Base-by-base conservation (phyloP, 2,888 invertebrate species). In the Apamea epomidion region DNA sequence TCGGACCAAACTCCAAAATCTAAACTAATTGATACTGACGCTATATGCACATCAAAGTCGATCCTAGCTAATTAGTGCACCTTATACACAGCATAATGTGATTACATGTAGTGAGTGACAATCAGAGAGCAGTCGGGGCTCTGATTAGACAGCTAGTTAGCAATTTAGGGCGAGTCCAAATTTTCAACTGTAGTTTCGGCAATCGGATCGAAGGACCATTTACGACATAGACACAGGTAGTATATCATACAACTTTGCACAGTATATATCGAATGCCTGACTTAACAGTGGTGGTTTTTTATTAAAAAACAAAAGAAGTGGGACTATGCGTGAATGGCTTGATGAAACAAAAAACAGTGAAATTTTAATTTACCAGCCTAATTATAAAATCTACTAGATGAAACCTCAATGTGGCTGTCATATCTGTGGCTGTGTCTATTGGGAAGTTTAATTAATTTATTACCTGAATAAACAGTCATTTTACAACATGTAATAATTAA, bases 61-160 rank as follows among this genome's bases (percentile, higher is more conserved):
- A 58, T 82, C 18, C 18, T 42, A 25, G 25, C 18, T 58, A 37
- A 37, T 37, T 37, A 37, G 37, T 37, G 37, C 37, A 37, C 37
- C 3, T 37, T 2, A 37, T 37, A 37, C 37, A 29, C 54, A 70
- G 58, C 29, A 48, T 37, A 69, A 42, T 69, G 18, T 58, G 45
- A 79, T 84, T 65, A 82, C 25, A 81, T 48, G 58, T 64, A 21
- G 58, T 68, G 25, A 48, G 62, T 67, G 18, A 4, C 64, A 81
- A 73, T 74, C 42, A 74, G 82, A 18, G 65, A 82, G n/a, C 58
- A 58, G 60, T 8, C 42, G 16, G 16, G 69, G 32, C 12, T 32
- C 48, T 82, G 73, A 74, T 85, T 86, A 82, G 64, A 51, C 16
- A 51, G 64, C 60, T 32, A 37, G 29, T 74, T 45, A 60, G 51